phyloP scores from a whole-genome alignment of 2,888 invertebrate genomes.

The Drosophila pegasa region DNA sequence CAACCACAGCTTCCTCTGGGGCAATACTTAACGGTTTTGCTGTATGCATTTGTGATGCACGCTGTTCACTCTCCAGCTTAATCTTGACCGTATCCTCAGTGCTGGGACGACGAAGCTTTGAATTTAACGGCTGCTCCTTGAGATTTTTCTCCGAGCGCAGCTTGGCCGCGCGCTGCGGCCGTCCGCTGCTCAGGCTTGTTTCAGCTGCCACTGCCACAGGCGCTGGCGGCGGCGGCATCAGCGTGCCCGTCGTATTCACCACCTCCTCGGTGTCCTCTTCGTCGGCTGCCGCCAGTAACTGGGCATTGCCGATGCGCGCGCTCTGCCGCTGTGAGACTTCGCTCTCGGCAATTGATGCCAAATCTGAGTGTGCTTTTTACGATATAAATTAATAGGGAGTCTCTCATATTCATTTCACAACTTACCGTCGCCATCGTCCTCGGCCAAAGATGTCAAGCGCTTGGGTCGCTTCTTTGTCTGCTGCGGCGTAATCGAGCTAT shows the following conservation, averaged over 20 bases:
- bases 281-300: constrained; percentile 57
- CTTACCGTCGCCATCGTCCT: constrained; percentile 62
- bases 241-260: constrained; percentile 42
- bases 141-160: constrained; percentile 75
- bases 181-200: constrained; percentile 61
- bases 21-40: background rate
- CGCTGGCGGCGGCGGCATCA: constrained; percentile 76
- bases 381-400: background rate
- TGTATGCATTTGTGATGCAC: constrained; percentile 67
- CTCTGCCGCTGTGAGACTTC: constrained; percentile 35
- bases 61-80: constrained; percentile 79
- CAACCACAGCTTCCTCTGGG: background rate
- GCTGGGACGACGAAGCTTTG: constrained; percentile 79
- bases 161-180: constrained; percentile 83
- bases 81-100: constrained; percentile 53
- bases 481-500: constrained; percentile 74
- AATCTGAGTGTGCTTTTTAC: background rate
- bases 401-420: constrained; percentile 17
- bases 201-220: constrained; percentile 48
- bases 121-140: constrained; percentile 72
- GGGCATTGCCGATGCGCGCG: constrained; percentile 63
- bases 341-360: background rate
- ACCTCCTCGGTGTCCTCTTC: constrained; percentile 27
- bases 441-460: constrained; percentile 70
- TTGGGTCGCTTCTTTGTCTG: constrained; percentile 82